Conservation (phyloP, 2,888 invertebrate genomes). For the Peribatodes rhomboidaria region DNA sequence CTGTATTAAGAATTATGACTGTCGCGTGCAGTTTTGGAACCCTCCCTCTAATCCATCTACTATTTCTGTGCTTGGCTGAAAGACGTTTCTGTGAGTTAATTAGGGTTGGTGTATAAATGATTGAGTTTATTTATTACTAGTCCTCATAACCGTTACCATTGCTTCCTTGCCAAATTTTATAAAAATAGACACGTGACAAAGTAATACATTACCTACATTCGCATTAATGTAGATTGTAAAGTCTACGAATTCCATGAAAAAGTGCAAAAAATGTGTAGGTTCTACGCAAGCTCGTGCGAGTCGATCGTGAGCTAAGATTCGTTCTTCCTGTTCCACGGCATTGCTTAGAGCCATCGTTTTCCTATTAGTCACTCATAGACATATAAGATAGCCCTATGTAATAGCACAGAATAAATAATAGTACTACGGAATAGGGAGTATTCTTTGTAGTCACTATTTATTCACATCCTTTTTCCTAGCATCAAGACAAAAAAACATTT, state of each 20-base stretch:
- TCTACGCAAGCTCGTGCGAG: neutral
- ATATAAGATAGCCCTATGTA: too few species aligned
- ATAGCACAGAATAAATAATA: neutral
- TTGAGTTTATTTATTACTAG: slow-evolving; percentile 21
- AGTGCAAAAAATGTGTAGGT: slow-evolving; percentile 12
- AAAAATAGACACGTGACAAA: neutral
- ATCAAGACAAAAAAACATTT: too few species aligned
- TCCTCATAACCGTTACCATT: neutral
- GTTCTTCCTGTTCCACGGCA: slow-evolving; percentile 1
- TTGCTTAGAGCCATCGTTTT: slow-evolving; percentile 13
- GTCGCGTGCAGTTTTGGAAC: slow-evolving; percentile 50
- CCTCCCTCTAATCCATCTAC: slow-evolving; percentile 46
- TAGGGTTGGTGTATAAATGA: slow-evolving; percentile 55
- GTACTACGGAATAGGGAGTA: too few species aligned
- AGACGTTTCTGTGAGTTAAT: slow-evolving; percentile 53
- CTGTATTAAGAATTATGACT: slow-evolving; percentile 49
- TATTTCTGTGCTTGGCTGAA: slow-evolving; percentile 55
- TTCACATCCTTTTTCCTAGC: too few species aligned
- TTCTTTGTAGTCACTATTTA: too few species aligned
- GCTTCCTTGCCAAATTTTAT: neutral
- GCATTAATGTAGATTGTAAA: neutral
- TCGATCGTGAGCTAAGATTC: slow-evolving; percentile 17
- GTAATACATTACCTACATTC: too few species aligned
- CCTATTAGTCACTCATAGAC: slow-evolving; percentile 7
- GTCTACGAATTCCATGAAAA: neutral